Evolutionary conservation across 2,113 vertebrate genomes (phyloP).

Genomic region (Ptilorrhoa leucosticta): DNA sequence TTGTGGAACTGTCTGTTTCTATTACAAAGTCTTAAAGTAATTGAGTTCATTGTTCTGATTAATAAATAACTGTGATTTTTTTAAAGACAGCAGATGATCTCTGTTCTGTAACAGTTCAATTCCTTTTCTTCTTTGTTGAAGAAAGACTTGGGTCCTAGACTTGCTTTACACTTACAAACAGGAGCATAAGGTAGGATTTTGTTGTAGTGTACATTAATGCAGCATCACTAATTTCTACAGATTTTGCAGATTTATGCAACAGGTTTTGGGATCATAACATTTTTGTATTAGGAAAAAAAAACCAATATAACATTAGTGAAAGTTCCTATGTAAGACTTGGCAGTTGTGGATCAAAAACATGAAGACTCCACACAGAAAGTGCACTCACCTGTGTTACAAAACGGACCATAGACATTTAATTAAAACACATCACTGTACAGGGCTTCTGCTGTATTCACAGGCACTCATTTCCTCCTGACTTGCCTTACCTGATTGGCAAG

Average conservation of each 20-base stretch:
- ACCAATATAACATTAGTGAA: not conserved
- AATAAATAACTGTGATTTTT: not conserved
- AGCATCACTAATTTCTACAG: not conserved
- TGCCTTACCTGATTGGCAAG: constrained; percentile 18
- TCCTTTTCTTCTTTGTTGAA: not conserved
- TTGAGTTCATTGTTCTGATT: not conserved
- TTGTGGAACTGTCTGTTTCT: constrained; percentile 14
- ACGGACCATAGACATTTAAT: not conserved
- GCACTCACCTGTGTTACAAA: constrained; percentile 60
- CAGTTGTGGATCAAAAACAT: not conserved
- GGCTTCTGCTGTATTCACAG: not conserved
- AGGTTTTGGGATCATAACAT: not conserved
- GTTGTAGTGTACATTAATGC: not conserved
- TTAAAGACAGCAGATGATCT: not conserved
- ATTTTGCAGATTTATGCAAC: not conserved
- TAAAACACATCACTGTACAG: not conserved
- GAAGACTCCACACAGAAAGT: not conserved
- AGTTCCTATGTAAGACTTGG: not conserved
- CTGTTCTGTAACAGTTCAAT: not conserved
- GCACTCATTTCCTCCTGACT: constrained; percentile 6
- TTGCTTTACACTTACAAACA: not conserved
- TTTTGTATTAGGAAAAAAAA: not conserved
- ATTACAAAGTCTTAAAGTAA: constrained; percentile 18
- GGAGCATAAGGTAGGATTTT: not conserved
- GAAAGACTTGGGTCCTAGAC: not conserved